These are phyloP conservation scores for Byasa hedistus DNA, from an alignment of 2,888 invertebrate species.

Conservation along the genomic window DNA sequence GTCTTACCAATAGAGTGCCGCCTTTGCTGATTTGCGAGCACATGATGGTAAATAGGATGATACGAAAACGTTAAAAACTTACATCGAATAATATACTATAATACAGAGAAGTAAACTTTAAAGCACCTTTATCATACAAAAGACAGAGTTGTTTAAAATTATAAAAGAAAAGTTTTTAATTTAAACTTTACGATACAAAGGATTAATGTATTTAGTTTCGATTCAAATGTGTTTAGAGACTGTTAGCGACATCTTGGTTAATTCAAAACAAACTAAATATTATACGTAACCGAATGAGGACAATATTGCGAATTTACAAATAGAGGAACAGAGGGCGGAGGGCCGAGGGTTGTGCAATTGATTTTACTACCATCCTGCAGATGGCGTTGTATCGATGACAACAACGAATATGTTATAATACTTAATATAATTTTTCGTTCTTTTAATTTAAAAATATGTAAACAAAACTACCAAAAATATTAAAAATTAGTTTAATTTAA, in stretches of 20 bases:
- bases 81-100: too few species aligned
- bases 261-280: conserved; percentile 8
- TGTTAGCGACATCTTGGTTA: conserved; percentile 44
- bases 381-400: conserved; percentile 44
- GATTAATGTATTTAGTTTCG: not conserved
- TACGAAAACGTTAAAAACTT: too few species aligned
- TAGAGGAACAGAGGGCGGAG: conserved; percentile 31
- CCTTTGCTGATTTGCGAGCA: too few species aligned
- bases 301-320: conserved; percentile 17
- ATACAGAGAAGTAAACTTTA: too few species aligned
- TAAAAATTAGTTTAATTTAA: not conserved
- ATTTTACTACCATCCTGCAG: conserved; percentile 51
- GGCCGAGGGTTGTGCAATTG: conserved; percentile 33
- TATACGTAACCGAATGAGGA: not conserved
- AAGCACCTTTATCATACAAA: too few species aligned
- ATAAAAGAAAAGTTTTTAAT: too few species aligned
- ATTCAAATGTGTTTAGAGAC: conserved; percentile 27
- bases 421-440: not conserved
- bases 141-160: too few species aligned
- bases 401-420: not conserved
- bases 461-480: not conserved
- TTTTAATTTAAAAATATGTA: not conserved
- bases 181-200: too few species aligned
- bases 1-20: too few species aligned
- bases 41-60: too few species aligned